phyloP scores from a whole-genome alignment of 1,140 invertebrate genomes.

The Meloidogyne exigua region DNA sequence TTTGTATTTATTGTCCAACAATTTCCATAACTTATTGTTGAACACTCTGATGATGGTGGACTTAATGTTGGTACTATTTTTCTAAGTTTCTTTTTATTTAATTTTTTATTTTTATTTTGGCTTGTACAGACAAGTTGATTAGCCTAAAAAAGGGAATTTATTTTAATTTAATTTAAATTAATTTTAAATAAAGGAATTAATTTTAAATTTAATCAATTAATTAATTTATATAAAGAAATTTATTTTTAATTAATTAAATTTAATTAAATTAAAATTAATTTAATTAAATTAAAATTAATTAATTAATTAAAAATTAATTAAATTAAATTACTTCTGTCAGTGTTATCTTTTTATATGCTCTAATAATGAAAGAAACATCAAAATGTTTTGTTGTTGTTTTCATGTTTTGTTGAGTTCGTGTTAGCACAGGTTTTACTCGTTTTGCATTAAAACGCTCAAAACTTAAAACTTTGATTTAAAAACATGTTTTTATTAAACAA shows the following conservation, averaged over 20 bases:
- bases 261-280: constrained; percentile 18
- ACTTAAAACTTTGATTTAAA: constrained; percentile 24
- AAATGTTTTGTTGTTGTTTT: constrained; percentile 42
- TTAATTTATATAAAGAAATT: too few relatives aligned
- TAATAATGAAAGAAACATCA: constrained; percentile 52
- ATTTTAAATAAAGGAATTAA: background rate
- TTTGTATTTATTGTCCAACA: constrained; percentile 10
- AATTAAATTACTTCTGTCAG: constrained; percentile 41
- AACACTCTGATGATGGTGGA: constrained; percentile 22
- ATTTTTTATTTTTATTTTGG: background rate
- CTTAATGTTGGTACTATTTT: constrained; percentile 11
- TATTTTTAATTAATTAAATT: too few relatives aligned
- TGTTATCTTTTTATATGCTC: constrained; percentile 56
- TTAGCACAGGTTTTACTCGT: constrained; percentile 50
- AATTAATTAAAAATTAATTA: too few relatives aligned
- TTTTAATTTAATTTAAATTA: background rate
- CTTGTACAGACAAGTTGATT: background rate
- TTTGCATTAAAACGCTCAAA: constrained; percentile 61
- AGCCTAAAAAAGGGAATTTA: background rate
- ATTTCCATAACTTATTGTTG: constrained; percentile 20
- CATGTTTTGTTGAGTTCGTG: constrained; percentile 40
- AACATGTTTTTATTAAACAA: too few relatives aligned
- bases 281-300: too few relatives aligned
- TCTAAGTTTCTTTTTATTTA: background rate
- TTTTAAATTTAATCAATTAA: too few relatives aligned